Base-by-base conservation (phyloP, 2,113 vertebrate genomes). In the Triplophysa rosa region DNA sequence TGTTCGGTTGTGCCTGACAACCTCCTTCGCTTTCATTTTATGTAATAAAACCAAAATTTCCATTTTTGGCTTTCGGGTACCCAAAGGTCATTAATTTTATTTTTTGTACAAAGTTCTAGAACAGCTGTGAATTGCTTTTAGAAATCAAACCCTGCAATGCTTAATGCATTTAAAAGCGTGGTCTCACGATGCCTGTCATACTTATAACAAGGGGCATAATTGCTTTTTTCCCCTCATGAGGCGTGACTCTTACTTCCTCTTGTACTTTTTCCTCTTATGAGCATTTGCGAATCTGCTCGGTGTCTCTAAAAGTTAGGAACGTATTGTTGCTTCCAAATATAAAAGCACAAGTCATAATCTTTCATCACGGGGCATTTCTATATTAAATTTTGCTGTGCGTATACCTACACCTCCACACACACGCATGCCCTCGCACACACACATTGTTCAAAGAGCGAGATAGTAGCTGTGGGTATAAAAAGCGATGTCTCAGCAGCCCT, bases 401-500 rank as follows among this genome's bases (percentile, higher is more conserved):
- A 65, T 67, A 67, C 33, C 65, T 66, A 64, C 82, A 80, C 78
- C 78, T 75, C 45, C 65, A 74, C 67, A 73, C 54, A 67, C 73
- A 67, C 70, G 67, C 79, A 62, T 42, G 59, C 77, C 42, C 80
- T 73, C 77, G 67, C 63, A 26, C 74, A 81, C 80, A 86, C 81
- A 81, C 79, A 76, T 45, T 84, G 87, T 88, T 79, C 83, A 79
- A 52, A 40, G 70, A 77, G 73, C 37, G 67, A 82, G 72, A 67
- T 59, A 82, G 90, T 89, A 89, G 88, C 89, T 89, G 91, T 92
- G 90, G 91, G 91, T 89, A 87, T 91, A 89, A 87, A 86, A 86
- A 84, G 86, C 84, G 74, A 91, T 90, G 91, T 89, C 91, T 92
- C 91, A 91, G 89, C 87, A 87, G 84, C 86, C 61, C 87, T 89